phyloP scores from a whole-genome alignment of 2,113 vertebrate species.

The Monarcha castaneiventris region DNA sequence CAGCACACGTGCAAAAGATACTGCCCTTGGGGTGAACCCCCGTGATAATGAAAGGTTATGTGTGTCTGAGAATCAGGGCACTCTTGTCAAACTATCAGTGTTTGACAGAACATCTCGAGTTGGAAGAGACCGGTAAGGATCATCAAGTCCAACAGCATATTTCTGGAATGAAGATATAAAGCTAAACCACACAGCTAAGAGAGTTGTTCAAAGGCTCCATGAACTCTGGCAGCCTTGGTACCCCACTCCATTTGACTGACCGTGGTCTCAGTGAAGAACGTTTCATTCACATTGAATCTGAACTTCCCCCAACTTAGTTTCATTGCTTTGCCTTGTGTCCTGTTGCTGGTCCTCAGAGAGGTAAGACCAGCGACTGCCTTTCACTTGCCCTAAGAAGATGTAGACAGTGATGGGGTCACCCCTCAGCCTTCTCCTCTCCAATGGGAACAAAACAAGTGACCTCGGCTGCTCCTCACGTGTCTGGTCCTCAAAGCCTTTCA shows the following conservation, averaged over 20 bases:
- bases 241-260: neutral
- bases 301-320: neutral
- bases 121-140: neutral
- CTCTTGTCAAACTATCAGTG: rapidly evolving
- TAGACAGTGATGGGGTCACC: neutral
- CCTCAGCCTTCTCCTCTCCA: neutral
- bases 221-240: neutral
- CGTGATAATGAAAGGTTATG: neutral
- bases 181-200: neutral
- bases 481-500: rapidly evolving
- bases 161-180: neutral
- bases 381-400: neutral
- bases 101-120: neutral
- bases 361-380: neutral
- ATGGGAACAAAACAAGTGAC: neutral
- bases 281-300: neutral
- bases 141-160: rapidly evolving
- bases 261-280: neutral
- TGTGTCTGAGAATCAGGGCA: neutral
- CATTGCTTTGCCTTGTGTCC: neutral
- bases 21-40: neutral
- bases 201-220: rapidly evolving
- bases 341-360: rapidly evolving
- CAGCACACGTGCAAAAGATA: neutral
- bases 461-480: rapidly evolving